These are phyloP conservation scores for human (Homo sapiens) DNA, from an alignment of 2,113 vertebrate genomes.

Conservation along the genomic window DNA sequence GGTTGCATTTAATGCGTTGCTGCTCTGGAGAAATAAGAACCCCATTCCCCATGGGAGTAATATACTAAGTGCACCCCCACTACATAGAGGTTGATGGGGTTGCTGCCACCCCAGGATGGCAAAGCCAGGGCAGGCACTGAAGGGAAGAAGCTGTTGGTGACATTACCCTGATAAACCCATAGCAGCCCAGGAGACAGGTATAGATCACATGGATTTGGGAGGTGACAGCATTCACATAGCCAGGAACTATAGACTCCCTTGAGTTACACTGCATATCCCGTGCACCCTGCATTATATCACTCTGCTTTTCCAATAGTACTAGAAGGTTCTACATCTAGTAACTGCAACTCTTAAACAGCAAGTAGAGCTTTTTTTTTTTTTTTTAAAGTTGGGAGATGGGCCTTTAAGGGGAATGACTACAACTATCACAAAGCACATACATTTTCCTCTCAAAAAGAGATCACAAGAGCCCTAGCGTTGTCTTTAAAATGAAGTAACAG, in stretches of 20 bases:
- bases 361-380: neutral
- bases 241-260: neutral
- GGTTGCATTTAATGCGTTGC: neutral
- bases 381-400: neutral
- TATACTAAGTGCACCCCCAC: no score
- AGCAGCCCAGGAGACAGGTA: neutral
- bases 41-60: neutral
- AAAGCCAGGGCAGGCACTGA: neutral
- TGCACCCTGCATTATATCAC: no score
- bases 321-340: neutral
- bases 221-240: neutral
- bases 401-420: neutral
- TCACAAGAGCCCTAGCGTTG: neutral
- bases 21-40: neutral
- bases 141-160: neutral
- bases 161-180: neutral
- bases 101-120: neutral
- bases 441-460: neutral
- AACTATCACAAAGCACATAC: neutral
- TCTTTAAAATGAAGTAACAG: neutral
- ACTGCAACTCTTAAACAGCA: neutral
- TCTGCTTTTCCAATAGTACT: neutral
- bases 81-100: neutral
- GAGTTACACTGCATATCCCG: neutral
- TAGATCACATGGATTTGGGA: neutral